Evolutionary conservation across 2,113 vertebrate species (phyloP), one percentile per base, ranked within the genome.

Genomic region (Emydura subglobosa): DNA sequence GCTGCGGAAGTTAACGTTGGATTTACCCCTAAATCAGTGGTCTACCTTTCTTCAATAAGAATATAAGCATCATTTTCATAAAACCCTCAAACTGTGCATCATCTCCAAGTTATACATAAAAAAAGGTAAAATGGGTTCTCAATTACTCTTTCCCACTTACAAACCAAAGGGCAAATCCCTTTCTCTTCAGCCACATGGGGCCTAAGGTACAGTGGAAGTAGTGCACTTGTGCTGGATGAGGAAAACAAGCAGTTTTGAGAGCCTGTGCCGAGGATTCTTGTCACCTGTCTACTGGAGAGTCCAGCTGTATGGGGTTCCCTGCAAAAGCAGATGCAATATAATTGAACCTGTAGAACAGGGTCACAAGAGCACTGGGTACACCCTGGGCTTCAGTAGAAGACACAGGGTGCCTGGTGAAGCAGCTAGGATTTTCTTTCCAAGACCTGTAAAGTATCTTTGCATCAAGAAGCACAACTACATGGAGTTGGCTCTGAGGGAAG

Each of bases 391-490:
- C 65, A 24, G 1, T 42, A 47, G 21, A 78, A 83, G 8, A 27
- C 51, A 27, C 27, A 19, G 76, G 82, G 39, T 68, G 42, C 25
- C 24, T 87, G 90, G 27, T 3, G 0, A 79, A 42, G 72, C 42
- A 76, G n/a, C 34, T 83, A 13, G 2, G 2, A 91, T 90, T 39
- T 31, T 9, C 25, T 39, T 27, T 42, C 61, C 44, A 34, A 42
- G 31, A 2, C 10, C 19, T 4, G 1, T 2, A 2, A 34, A 51
- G 72, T 1, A 42, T 50, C 88, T 42, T 49, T 3, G 1, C 1
- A 3, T 4, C 1, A 42, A 79, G 85, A 74, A 89, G 55, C 31
- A 8, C 29, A 72, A 47, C 55, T 4, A 17, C 80, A 88, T 88
- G 83, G 14, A 7, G 9, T 78, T 87, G 39, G 3, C 2, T 21